phyloP scores from a whole-genome alignment of 2,113 vertebrate genomes.

The Sinocyclocheilus rhinocerous region DNA sequence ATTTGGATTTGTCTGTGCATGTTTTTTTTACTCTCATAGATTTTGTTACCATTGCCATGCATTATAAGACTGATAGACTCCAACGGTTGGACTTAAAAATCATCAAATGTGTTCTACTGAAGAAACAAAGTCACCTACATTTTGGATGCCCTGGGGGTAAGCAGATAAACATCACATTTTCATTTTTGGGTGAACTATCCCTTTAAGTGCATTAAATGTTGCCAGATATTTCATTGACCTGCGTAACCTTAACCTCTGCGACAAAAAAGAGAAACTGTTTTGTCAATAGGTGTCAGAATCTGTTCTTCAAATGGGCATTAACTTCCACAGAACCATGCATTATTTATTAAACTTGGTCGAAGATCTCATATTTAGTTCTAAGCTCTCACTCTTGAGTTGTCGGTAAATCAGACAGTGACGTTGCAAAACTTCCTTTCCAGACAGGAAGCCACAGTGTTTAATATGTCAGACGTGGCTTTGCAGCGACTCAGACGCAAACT shows the following conservation, averaged over 20 bases:
- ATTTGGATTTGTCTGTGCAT: too few relatives aligned
- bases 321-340: background rate
- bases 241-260: background rate
- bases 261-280: background rate
- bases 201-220: too few relatives aligned
- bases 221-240: background rate
- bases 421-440: background rate
- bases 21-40: too few relatives aligned
- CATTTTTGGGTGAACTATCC: too few relatives aligned
- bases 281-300: background rate
- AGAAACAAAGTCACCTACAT: too few relatives aligned
- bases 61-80: too few relatives aligned
- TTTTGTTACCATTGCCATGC: too few relatives aligned
- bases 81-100: too few relatives aligned
- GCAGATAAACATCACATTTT: too few relatives aligned
- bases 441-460: background rate
- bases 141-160: too few relatives aligned
- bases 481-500: background rate
- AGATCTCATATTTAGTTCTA: background rate
- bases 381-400: background rate
- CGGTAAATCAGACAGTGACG: background rate
- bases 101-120: too few relatives aligned
- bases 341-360: background rate
- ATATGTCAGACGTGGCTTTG: background rate
- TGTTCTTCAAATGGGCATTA: slow-evolving; percentile 3